Percentiles rank a stretch among this genome's conserved stretches.
phyloP scores from a whole-genome alignment of 1,140 invertebrate genomes.

The Penaeus indicus region DNA sequence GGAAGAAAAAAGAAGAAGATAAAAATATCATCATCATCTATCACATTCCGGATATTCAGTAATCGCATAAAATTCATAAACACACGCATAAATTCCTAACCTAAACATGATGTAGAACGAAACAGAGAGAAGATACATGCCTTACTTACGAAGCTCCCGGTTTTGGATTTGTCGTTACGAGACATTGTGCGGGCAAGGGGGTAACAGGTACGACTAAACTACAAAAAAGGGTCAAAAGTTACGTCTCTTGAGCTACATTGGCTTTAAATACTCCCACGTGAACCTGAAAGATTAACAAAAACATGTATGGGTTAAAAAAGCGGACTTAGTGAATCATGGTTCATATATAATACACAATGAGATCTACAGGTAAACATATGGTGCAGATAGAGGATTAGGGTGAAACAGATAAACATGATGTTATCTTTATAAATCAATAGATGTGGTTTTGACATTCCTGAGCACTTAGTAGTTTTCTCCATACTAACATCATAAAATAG shows the following conservation, averaged over 20 bases:
- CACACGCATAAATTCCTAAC: background rate
- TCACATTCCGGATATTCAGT: too few species aligned
- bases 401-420: too few species aligned
- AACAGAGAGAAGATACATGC: background rate
- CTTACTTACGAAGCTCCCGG: slow-evolving; percentile 18
- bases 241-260: slow-evolving; percentile 7
- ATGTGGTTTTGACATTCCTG: too few species aligned
- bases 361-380: too few species aligned
- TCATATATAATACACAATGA: too few species aligned
- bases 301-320: background rate
- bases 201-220: slow-evolving; percentile 17
- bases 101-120: background rate
- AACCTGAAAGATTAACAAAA: background rate
- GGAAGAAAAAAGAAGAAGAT: too few species aligned
- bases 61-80: background rate
- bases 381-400: too few species aligned
- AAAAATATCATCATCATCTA: too few species aligned
- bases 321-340: too few species aligned
- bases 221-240: slow-evolving; percentile 17
- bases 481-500: too few species aligned
- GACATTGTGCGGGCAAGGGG: slow-evolving; percentile 17
- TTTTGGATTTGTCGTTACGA: slow-evolving; percentile 19
- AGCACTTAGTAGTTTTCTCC: too few species aligned
- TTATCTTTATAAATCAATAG: too few species aligned
- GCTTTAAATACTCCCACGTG: background rate